Evolutionary conservation across 2,888 invertebrate genomes (phyloP), one percentile per base, ranked within the genome.

Genomic region (Tolmerus cingulatus): DNA sequence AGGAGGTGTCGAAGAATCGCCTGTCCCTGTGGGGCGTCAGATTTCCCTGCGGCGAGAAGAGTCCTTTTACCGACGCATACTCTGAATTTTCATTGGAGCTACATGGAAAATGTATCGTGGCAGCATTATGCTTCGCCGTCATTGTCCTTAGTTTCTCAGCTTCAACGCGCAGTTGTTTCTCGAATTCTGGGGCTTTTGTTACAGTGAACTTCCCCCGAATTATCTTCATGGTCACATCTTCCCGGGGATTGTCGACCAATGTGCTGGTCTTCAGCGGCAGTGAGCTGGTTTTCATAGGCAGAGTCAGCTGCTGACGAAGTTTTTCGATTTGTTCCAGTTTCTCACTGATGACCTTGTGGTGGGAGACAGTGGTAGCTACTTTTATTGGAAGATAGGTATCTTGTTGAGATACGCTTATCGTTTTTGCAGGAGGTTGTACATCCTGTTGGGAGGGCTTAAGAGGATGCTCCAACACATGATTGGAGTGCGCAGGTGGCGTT

Each of bases 1-100:
- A 93, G 89, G 96, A 96, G 89, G 95, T 95, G 92, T 97, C 97
- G 91, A 97, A 97, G 93, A 96, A 97, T 89, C 95, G 94, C 91
- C 96, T 96, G 92, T 97, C 96, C 89, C 95, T 94, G 92, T 97
- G 97, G 2, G 95, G 95, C 4, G 51, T 82, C n/a, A 89, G 74
- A 4, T 90, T 88, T 8, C 90, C 89, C 4, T 90, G 90, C 4
- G 88, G 87, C 78, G 91, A 92, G 91, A 96, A 95, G 88, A 96
- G 93, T 16, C 94, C 93, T 89, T 95, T 94, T 30, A 95, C 93
- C 66, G 94, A 94, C n/a, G 95, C 91, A 88, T 92, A 94, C 88
- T 92, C 93, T 89, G 93, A 93, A 12, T 92, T 93, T 9, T 40
- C n/a, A 9, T 91, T 91, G 79, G 95, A 95, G 90, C 94, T 94